A percentile compares a stretch with the other conserved stretches of the same genome.
Evolutionary conservation across 37 sponge, comb jelly and placozoan species (phyloP).

Genomic region (Haliclona indistincta): DNA sequence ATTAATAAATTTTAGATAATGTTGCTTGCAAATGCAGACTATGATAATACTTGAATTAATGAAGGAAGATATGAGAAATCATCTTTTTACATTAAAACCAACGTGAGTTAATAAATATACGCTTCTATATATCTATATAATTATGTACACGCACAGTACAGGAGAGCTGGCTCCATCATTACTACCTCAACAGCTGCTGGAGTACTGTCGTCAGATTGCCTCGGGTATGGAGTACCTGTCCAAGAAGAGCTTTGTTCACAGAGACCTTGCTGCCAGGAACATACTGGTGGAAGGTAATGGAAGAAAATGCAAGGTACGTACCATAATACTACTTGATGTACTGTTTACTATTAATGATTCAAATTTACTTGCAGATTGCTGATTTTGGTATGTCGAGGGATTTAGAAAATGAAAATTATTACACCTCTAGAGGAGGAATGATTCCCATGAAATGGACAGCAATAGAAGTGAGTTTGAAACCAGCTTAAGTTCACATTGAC

Average conservation of each 20-base stretch:
- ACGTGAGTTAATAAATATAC: neutral
- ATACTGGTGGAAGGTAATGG: constrained; percentile 58
- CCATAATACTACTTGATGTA: neutral
- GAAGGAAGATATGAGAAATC: constrained; percentile 43
- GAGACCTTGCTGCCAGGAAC: constrained; percentile 75
- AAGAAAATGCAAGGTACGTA: constrained; percentile 45
- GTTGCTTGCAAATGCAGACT: constrained; percentile 3
- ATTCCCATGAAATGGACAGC: constrained; percentile 73
- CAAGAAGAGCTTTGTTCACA: constrained; percentile 59
- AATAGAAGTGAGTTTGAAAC: constrained; percentile 59
- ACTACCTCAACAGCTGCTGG: constrained; percentile 1
- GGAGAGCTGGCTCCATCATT: constrained; percentile 7
- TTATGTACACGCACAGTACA: neutral
- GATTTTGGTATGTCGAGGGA: constrained; percentile 71
- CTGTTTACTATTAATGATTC: too few relatives aligned
- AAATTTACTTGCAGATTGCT: constrained; percentile 47
- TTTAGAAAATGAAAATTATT: constrained; percentile 37
- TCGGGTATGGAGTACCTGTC: constrained; percentile 67
- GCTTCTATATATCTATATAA: neutral
- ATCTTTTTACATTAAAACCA: constrained; percentile 11
- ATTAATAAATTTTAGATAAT: neutral
- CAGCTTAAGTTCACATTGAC: too few relatives aligned
- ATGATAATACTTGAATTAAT: constrained; percentile 65
- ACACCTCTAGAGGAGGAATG: constrained; percentile 26
- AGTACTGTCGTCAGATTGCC: constrained; percentile 55